Evolutionary conservation across 2,113 vertebrate species (phyloP).

Genomic region (Melanostigma gelatinosum): DNA sequence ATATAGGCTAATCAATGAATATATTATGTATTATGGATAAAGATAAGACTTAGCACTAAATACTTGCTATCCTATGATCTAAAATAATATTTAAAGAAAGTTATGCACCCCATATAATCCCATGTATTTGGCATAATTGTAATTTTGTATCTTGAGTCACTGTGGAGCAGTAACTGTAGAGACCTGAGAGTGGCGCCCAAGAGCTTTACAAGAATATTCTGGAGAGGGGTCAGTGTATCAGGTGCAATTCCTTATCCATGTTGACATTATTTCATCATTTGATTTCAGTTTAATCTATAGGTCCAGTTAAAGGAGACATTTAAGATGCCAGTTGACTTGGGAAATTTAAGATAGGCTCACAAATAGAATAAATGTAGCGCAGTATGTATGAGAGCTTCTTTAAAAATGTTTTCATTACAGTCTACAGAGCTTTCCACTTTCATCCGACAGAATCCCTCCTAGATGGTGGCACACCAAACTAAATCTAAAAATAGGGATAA

Average conservation of each 20-base stretch:
- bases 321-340: background rate
- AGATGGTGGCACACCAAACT: background rate
- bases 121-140: background rate
- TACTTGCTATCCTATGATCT: background rate
- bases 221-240: background rate
- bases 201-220: constrained; percentile 6
- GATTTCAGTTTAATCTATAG: background rate
- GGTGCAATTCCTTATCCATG: background rate
- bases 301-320: background rate
- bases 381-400: background rate
- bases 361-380: background rate
- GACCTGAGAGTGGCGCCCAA: constrained; percentile 35
- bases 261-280: background rate
- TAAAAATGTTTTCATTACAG: background rate
- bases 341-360: background rate
- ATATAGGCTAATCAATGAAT: no score
- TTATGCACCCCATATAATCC: background rate
- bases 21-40: no score
- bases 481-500: background rate
- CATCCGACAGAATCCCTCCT: background rate
- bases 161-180: background rate
- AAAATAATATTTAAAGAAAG: background rate
- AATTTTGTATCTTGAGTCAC: background rate
- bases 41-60: background rate
- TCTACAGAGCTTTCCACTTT: background rate